Base-by-base conservation (phyloP, 2,113 vertebrate genomes). In the Stigmatopora nigra region DNA sequence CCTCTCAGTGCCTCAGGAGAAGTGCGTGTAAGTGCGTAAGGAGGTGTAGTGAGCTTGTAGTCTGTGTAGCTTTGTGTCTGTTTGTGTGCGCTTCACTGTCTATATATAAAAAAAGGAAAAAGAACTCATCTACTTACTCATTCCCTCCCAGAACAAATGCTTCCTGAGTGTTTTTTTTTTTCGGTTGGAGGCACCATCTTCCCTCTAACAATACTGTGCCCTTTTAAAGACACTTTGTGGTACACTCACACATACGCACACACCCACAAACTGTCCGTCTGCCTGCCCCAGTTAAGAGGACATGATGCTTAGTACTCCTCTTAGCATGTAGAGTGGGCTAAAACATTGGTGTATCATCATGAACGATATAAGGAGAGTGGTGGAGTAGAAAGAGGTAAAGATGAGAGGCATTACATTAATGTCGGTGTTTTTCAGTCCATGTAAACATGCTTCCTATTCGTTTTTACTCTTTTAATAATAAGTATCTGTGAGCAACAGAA, bases 121-220 rank as follows among this genome's bases (percentile, higher is more conserved):
- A 83, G 69, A 83, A 76, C 76, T 82, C 81, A 78, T 82, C 81
- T 80, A 75, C 79, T 83, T 80, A 76, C 77, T 86, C 77, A 84
- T 88, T 84, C 85, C 74, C 78, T 82, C 65, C 76, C 66, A 68
- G 85, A 82, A 85, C 82, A 86, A 86, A 86, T 84, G 73, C 82
- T 84, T 87, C 83, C 85, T 81, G 80, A 88, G 81, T 88, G 81
- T 76, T 76, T 84, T 84, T 75, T 69, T 84, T 72, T 68, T 14
- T 47, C 79, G 82, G 82, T 83, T 69, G 82, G 72, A 77, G 71
- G 61, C 48, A 31, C 74, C 72, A 78, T 81, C 74, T 78, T 65
- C 67, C 57, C 72, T 79, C 76, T 51, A 85, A 87, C 82, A 82
- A 85, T 76, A 81, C 70, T 41, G 70, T 53, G 76, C 46, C 71